Percentiles rank a stretch among this genome's conserved stretches.
These are phyloP conservation scores for Procavia capensis DNA, from an alignment of 2,113 vertebrate species.

Conservation along the genomic window DNA sequence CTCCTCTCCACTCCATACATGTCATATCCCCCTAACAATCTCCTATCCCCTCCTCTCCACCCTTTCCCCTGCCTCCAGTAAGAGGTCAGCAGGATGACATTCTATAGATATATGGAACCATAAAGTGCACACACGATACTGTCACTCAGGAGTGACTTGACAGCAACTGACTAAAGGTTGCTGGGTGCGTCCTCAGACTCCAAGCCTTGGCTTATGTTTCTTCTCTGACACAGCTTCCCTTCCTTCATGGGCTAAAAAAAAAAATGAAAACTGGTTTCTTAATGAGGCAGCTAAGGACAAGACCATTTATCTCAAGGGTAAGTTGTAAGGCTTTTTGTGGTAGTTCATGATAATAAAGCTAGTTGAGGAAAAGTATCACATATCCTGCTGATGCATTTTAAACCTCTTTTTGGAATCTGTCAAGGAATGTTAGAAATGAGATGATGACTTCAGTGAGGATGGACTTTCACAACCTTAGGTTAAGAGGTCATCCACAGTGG, in stretches of 20 bases:
- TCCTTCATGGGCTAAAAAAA: neutral
- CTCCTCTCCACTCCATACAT: no score
- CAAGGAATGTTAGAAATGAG: neutral
- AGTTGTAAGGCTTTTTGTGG: neutral
- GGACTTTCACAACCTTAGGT: neutral
- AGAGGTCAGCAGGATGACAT: no score
- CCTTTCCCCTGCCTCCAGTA: no score
- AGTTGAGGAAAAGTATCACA: neutral
- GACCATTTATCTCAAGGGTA: neutral
- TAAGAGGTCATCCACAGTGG: neutral
- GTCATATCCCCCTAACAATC: no score
- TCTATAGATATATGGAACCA: no score
- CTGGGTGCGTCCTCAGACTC: neutral
- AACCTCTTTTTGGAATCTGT: slow-evolving; percentile 18
- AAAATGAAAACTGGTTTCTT: slow-evolving; percentile 13
- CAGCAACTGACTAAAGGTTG: neutral
- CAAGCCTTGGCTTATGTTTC: neutral
- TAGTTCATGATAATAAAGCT: neutral
- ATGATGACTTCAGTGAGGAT: neutral
- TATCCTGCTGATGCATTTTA: neutral
- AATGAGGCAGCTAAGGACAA: neutral
- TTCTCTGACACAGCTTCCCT: neutral
- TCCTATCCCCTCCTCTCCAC: no score
- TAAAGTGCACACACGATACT: no score
- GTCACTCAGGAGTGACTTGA: neutral